These are phyloP conservation scores for Ophonus ardosiacus DNA, from an alignment of 2,888 invertebrate genomes.

Conservation along the genomic window DNA sequence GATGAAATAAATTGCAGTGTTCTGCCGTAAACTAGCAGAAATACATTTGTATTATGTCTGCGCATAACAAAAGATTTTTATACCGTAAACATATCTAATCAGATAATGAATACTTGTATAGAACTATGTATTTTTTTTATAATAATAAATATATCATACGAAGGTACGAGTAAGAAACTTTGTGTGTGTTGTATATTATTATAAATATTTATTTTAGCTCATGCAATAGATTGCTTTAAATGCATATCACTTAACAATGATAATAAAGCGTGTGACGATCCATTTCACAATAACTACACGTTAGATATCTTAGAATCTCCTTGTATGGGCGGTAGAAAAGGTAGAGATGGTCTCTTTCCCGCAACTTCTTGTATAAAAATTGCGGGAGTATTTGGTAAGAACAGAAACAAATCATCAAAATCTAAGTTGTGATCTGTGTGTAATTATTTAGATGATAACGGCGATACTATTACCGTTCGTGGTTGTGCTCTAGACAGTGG, in stretches of 20 bases:
- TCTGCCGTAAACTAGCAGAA: neutral
- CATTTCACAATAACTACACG: constrained; percentile 95
- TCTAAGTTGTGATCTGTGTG: neutral
- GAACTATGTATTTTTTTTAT: constrained; percentile 48
- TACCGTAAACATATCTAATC: neutral
- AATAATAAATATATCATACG: constrained; percentile 37
- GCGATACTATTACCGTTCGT: constrained; percentile 90
- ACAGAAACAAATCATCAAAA: neutral
- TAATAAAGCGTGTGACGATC: constrained; percentile 95
- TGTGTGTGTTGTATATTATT: neutral
- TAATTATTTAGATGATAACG: constrained; percentile 83
- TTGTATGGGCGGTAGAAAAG: constrained; percentile 96
- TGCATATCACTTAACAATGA: constrained; percentile 94
- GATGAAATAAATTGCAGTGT: constrained; percentile 23
- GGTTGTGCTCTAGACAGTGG: constrained; percentile 97
- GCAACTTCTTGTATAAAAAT: constrained; percentile 98
- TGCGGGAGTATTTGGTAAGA: constrained; percentile 91
- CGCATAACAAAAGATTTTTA: neutral
- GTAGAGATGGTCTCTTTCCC: constrained; percentile 94
- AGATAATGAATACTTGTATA: constrained; percentile 43
- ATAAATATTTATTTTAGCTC: constrained; percentile 72
- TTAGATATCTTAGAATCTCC: constrained; percentile 90
- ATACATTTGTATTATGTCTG: constrained; percentile 8
- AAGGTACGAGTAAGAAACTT: constrained; percentile 10
- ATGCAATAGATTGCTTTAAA: constrained; percentile 96